phyloP scores from a whole-genome alignment of 2,113 vertebrate genomes.

The Protomyctophum bolini region DNA sequence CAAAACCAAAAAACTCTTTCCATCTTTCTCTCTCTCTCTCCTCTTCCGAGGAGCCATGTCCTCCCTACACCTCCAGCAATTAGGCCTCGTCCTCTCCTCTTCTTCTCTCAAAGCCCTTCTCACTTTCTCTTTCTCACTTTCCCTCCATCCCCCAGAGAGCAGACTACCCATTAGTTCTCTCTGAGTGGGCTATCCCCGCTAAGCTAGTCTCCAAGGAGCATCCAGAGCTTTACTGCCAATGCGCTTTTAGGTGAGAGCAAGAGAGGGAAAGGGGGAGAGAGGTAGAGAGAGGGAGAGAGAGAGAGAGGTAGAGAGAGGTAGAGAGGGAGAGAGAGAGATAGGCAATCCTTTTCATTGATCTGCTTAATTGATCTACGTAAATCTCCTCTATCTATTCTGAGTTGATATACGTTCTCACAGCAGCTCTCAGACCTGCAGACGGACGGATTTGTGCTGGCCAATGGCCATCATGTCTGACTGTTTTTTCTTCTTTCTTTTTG shows the following conservation, averaged over 20 bases:
- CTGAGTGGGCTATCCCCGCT: constrained; percentile 8
- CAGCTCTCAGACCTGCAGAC: neutral
- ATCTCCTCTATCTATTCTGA: neutral
- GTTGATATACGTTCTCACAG: neutral
- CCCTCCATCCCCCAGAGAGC: constrained; percentile 11
- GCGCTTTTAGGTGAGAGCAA: neutral
- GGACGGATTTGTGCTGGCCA: neutral
- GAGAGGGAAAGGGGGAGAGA: neutral
- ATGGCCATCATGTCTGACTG: neutral
- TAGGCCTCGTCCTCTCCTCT: constrained; percentile 1
- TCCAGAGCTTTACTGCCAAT: constrained; percentile 1
- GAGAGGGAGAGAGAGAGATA: neutral
- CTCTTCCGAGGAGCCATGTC: neutral
- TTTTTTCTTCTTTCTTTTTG: neutral
- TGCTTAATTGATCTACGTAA: constrained; percentile 15
- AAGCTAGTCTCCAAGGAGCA: constrained; percentile 15
- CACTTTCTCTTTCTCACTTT: neutral
- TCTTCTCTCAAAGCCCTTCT: too few relatives aligned
- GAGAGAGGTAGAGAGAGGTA: neutral
- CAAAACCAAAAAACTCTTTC: neutral
- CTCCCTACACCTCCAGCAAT: constrained; percentile 26
- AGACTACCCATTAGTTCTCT: constrained; percentile 25
- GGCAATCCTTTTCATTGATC: constrained; percentile 12
- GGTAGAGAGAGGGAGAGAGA: neutral
- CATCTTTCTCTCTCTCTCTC: constrained; percentile 1